phyloP scores from a whole-genome alignment of 2,888 invertebrate species.

The Icerya purchasi region DNA sequence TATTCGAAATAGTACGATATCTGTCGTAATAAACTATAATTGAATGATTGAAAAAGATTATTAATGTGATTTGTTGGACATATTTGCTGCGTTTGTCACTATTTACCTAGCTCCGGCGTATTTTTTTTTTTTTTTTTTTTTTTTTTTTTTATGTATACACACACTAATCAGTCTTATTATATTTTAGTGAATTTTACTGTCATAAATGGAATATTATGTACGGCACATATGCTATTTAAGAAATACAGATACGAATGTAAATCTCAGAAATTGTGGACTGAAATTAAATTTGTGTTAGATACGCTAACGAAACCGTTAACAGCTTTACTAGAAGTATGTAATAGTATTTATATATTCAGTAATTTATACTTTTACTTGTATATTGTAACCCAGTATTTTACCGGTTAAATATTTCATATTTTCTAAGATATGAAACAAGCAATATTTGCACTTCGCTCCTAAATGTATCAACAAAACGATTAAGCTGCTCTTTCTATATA shows the following conservation, averaged over 20 bases:
- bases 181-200: slow-evolving; percentile 65
- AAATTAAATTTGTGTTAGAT: slow-evolving; percentile 89
- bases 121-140: not conserved
- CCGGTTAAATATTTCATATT: too few relatives aligned
- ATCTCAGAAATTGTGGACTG: slow-evolving; percentile 81
- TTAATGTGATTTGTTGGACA: too few relatives aligned
- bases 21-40: too few relatives aligned
- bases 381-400: too few relatives aligned
- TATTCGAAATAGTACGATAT: too few relatives aligned
- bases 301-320: slow-evolving; percentile 86
- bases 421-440: too few relatives aligned
- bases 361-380: too few relatives aligned
- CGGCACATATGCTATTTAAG: slow-evolving; percentile 91
- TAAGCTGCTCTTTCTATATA: too few relatives aligned
- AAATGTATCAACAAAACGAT: too few relatives aligned
- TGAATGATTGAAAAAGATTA: too few relatives aligned
- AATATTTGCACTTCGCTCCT: too few relatives aligned
- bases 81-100: not conserved
- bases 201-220: slow-evolving; percentile 82
- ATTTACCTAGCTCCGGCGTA: not conserved
- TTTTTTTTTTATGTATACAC: not conserved
- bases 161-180: not conserved
- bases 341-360: slow-evolving; percentile 23
- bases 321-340: slow-evolving; percentile 53
- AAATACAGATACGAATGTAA: slow-evolving; percentile 89